A percentile compares a stretch with the other conserved stretches of the same genome.
Conservation (phyloP, 2,888 invertebrate genomes). For the Cephus pulcher region DNA sequence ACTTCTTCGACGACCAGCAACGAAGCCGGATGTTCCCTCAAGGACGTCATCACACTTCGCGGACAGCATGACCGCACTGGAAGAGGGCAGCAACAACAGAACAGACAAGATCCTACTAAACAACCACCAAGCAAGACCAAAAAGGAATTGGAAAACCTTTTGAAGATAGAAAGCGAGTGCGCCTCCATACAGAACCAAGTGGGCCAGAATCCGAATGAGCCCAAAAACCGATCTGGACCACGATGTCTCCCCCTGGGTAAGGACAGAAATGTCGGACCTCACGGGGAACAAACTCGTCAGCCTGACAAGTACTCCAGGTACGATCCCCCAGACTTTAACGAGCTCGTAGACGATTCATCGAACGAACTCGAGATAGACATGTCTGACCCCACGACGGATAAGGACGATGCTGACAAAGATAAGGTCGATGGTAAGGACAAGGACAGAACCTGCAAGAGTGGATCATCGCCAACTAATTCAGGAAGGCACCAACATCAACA, state of each 20-base stretch:
- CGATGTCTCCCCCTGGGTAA: conserved; percentile 26
- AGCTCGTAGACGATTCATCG: conserved; percentile 80
- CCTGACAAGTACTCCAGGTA: conserved; percentile 72
- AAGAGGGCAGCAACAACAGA: conserved; percentile 45
- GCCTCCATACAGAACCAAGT: conserved; percentile 66
- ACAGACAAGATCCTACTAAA: conserved; percentile 29
- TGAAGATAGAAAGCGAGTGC: conserved; percentile 69
- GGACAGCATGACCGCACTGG: conserved; percentile 60
- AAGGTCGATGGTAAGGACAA: conserved; percentile 68
- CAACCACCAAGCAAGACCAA: conserved; percentile 42
- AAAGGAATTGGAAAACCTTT: conserved; percentile 62
- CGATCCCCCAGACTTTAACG: conserved; percentile 81
- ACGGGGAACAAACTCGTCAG: conserved; percentile 34
- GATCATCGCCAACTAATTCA: conserved; percentile 43
- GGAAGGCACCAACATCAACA: conserved; percentile 45
- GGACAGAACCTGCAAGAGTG: conserved; percentile 62
- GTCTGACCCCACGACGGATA: conserved; percentile 78
- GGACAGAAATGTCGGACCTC: conserved; percentile 37
- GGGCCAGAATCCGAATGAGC: conserved; percentile 41
- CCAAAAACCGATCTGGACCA: conserved; percentile 8
- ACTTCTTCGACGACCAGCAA: conserved; percentile 71
- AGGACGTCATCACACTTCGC: conserved; percentile 73
- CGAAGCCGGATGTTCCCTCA: conserved; percentile 74
- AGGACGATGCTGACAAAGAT: conserved; percentile 72
- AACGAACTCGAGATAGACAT: conserved; percentile 84